These are phyloP conservation scores for Perizoma flavofasciatum DNA, from an alignment of 2,888 invertebrate genomes.

Conservation along the genomic window DNA sequence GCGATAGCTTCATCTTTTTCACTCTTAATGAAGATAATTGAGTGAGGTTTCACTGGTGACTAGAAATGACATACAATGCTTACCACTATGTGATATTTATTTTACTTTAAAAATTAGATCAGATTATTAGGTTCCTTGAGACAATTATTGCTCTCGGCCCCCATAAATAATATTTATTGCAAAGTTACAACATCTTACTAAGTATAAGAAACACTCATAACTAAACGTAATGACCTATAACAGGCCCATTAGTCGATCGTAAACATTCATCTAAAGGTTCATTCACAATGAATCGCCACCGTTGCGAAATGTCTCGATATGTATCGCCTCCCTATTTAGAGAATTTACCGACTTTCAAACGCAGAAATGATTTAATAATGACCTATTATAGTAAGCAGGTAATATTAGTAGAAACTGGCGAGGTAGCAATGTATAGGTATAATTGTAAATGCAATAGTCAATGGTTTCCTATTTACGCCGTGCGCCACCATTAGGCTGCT, in stretches of 20 bases:
- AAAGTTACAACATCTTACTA: slow-evolving; percentile 17
- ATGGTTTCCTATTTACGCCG: slow-evolving; percentile 3
- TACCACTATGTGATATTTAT: background rate
- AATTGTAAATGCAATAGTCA: background rate
- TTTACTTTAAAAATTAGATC: background rate
- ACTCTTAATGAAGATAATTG: no score
- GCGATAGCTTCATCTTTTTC: no score
- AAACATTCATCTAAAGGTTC: slow-evolving; percentile 22
- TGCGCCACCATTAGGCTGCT: background rate
- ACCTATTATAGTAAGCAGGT: slow-evolving; percentile 21
- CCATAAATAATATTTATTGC: slow-evolving; percentile 25
- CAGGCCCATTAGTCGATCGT: slow-evolving; percentile 24
- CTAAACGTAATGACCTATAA: slow-evolving; percentile 19
- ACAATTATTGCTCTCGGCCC: slow-evolving; percentile 21
- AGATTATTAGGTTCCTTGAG: background rate
- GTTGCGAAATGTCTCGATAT: slow-evolving; percentile 19
- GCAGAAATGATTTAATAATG: slow-evolving; percentile 30
- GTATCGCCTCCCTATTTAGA: slow-evolving; percentile 19
- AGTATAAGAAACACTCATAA: slow-evolving; percentile 23
- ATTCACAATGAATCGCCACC: slow-evolving; percentile 19
- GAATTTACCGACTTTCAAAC: slow-evolving; percentile 21
- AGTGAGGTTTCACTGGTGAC: no score
- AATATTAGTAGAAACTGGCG: slow-evolving; percentile 12
- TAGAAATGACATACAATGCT: no score
- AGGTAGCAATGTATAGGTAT: background rate